Conservation (phyloP, 2,113 vertebrate genomes). For the Phainopepla nitens region DNA sequence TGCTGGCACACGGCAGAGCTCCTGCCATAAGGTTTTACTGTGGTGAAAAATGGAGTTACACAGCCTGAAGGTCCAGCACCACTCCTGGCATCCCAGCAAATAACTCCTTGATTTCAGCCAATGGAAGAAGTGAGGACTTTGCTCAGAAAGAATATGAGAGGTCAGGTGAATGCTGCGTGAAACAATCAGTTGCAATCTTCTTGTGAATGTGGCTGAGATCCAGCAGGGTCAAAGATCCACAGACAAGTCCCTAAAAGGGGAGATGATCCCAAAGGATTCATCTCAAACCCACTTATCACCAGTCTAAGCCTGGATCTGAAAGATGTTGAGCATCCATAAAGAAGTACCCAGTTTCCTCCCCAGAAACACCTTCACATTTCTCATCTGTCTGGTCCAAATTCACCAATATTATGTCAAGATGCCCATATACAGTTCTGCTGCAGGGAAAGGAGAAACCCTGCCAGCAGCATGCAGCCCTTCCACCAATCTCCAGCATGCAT, state of each 20-base stretch:
- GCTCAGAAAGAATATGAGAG: neutral
- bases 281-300: neutral
- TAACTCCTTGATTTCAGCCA: neutral
- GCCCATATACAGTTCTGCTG: neutral
- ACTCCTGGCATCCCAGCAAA: neutral
- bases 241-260: neutral
- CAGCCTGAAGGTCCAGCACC: constrained; percentile 11
- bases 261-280: neutral
- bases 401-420: neutral
- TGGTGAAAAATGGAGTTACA: constrained; percentile 37
- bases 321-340: neutral
- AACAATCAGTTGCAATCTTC: constrained; percentile 7
- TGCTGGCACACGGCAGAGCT: neutral
- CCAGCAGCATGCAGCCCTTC: neutral
- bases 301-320: neutral
- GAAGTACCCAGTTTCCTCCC: neutral
- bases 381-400: neutral
- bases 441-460: neutral
- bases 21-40: constrained; percentile 7
- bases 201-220: neutral
- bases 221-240: constrained; percentile 31
- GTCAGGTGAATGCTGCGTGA: neutral
- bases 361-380: neutral
- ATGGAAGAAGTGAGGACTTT: neutral
- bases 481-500: neutral